Evolutionary conservation across 1,140 invertebrate genomes (phyloP), one percentile per base, ranked within the genome.

Genomic region (Drosophila pandora): DNA sequence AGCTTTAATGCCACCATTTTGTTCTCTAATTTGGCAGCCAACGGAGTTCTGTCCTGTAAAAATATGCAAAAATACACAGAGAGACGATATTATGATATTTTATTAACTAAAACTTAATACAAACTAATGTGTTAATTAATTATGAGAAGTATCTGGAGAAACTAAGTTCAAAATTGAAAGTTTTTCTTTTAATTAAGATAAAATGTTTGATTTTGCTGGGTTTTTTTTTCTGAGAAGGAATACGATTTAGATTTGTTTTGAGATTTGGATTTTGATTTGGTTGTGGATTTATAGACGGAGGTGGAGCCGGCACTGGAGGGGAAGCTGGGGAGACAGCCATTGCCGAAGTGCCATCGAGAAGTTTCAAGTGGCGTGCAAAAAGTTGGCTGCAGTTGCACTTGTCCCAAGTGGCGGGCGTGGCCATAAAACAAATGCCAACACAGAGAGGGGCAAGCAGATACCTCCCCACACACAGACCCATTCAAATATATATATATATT

Each of bases 381-480:
- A 84, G 81, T 84, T 84, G 81, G 73, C 82, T 87, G 75, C 78
- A 85, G 74, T 87, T 87, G 83, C 82, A 88, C 83, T 87, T 82
- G 78, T 69, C 70, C 78, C 74, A 82, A 87, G 81, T 87, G 78
- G 52, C 61, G 73, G 77, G 79, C 68, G 83, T 72, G 82, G 74
- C 59, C 81, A 85, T 87, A 88, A 87, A 82, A 87, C 79, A 87
- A 87, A 87, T 76, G 55, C 60, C 39, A 62, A 78, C 68, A 73
- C 32, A 74, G 39, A 68, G 8, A 54, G 28, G 30, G 21, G 28
- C 0, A 2, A 0, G 2, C 21, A 17, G 32, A 22, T 23, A 39
- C 9, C 9, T n/a, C 41, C 25, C 59, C 9, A 43, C 30, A 47
- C 39, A 30, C 7, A 30, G 5, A 30, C 2, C 30, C 12, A 49